These are phyloP conservation scores for Pseudomyrmex cubaensis DNA, from an alignment of 1,140 invertebrate genomes.

Conservation along the genomic window DNA sequence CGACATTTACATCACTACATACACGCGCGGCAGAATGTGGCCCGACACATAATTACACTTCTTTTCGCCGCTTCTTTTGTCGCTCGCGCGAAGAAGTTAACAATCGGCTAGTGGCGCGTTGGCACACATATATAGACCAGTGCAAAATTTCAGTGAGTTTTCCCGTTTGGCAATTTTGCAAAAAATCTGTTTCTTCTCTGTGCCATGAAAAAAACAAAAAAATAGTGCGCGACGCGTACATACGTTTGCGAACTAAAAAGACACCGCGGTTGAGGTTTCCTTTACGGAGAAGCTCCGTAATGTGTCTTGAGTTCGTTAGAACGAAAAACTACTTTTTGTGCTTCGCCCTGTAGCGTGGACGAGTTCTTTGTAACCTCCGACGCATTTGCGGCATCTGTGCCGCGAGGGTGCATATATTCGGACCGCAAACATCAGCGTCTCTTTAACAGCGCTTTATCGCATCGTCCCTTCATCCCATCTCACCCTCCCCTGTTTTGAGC, in stretches of 20 bases:
- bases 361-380: conserved; percentile 50
- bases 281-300: background rate
- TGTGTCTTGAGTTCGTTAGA: background rate
- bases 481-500: background rate
- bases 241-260: too few species aligned
- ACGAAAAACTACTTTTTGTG: conserved; percentile 49
- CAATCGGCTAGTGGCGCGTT: background rate
- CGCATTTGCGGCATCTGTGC: conserved; percentile 44
- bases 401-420: conserved; percentile 80
- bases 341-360: conserved; percentile 53
- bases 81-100: background rate
- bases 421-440: conserved; percentile 71
- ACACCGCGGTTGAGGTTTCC: too few species aligned
- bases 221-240: too few species aligned
- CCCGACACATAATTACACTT: conserved; percentile 71
- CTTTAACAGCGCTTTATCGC: conserved; percentile 56
- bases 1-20: conserved; percentile 20
- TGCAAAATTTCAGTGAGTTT: too few species aligned
- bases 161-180: too few species aligned
- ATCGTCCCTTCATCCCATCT: conserved; percentile 1
- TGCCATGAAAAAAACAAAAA: too few species aligned
- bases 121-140: background rate
- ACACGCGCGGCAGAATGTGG: conserved; percentile 62
- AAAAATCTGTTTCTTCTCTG: too few species aligned
- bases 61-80: conserved; percentile 61